Base-by-base conservation (phyloP, 2,113 vertebrate genomes). In the Mugil cephalus region DNA sequence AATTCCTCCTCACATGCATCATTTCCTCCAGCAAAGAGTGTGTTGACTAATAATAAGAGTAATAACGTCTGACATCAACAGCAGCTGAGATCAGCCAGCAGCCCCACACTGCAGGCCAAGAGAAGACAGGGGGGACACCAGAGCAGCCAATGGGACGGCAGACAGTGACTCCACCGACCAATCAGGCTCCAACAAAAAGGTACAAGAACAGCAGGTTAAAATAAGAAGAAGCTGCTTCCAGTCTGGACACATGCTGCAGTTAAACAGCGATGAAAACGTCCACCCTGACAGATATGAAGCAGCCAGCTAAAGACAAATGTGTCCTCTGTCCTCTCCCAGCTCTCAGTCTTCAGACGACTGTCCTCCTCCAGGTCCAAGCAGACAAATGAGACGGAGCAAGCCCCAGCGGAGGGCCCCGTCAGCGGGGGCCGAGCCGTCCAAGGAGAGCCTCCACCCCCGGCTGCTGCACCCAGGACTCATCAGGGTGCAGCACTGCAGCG, bases 261-360 rank as follows among this genome's bases (percentile, higher is more conserved):
- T n/a, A n/a, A n/a, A n/a, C n/a, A n/a, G n/a, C n/a, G n/a, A n/a
- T n/a, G n/a, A n/a, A n/a, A n/a, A n/a, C n/a, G n/a, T n/a, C n/a
- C n/a, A n/a, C n/a, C n/a, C n/a, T n/a, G n/a, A n/a, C n/a, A n/a
- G n/a, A n/a, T n/a, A n/a, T n/a, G n/a, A n/a, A n/a, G n/a, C n/a
- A n/a, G n/a, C n/a, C n/a, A n/a, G n/a, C n/a, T n/a, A n/a, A n/a
- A n/a, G n/a, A n/a, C n/a, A 48, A 19, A 64, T 24, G 34, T 58
- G 4, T 42, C 39, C 10, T 24, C 36, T 71, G 15, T 38, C 24
- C 21, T 55, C 24, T 40, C 48, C 58, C 80, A 94, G 93, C 79
- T 88, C 10, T 92, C 87, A n/a, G 52, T 94, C 62, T 93, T 94
- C 82, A 85, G 90, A 12, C 85, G 82, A 19, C 74, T 86, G 54